Evolutionary conservation across 2,888 invertebrate species (phyloP), one percentile per base, ranked within the genome.

Genomic region (Xylocampa areola): DNA sequence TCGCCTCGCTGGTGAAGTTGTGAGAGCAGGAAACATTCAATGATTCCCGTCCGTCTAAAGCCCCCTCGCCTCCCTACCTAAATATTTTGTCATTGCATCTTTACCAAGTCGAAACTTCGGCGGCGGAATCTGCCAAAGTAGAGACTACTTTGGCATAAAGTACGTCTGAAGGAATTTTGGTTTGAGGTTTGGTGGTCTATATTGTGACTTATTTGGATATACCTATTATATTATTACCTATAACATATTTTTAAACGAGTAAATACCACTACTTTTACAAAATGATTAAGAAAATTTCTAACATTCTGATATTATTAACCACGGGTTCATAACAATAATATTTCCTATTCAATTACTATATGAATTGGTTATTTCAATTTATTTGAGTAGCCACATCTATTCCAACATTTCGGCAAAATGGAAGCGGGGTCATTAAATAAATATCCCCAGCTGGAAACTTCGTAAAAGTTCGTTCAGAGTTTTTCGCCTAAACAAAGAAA

Each of bases 391-490:
- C 37, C 55, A n/a, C n/a, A 49, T 47, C 30, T 49, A 58, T 57
- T 53, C 44, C 40, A 37, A 55, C 27, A 40, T 52, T 66, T 59
- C 14, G 40, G 39, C 10, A 30, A 64, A 65, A 64, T 53, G 51
- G 51, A 70, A 66, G 60, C 33, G 39, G 52, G 77, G 73, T 81
- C 84, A 84, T 87, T 85, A 85, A 82, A 84, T 84, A 86, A 87
- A 86, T 84, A 86, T 79, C 73, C 65, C 36, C 60, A 64, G 66
- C 60, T 68, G 69, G 58, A 72, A 85, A 85, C 79, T 84, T 81
- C 64, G 68, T 41, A 50, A 65, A 81, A 83, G 69, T 81, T 81
- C 68, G 49, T 65, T 51, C 51, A 14, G 63, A 79, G 76, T 75
- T 81, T 78, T 77, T 72, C 62, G 60, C 65, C 62, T 71, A 74